Evolutionary conservation across 2,113 vertebrate species (phyloP), one percentile per base, ranked within the genome.

Genomic region (Microtus oregoni): DNA sequence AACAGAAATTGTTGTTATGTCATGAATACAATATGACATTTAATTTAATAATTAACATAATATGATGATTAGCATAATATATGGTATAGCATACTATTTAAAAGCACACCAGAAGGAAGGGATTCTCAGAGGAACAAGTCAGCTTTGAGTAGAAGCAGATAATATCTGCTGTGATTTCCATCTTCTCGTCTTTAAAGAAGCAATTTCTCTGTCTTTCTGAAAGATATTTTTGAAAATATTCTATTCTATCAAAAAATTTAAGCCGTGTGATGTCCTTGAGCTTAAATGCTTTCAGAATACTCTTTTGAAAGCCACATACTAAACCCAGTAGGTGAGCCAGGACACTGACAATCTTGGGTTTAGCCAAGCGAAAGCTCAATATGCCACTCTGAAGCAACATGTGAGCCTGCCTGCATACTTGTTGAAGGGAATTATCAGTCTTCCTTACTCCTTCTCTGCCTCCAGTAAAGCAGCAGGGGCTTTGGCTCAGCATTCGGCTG

Each of bases 1-100:
- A 98, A 94, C 44, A 96, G 63, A 98, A 94, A 94, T 96, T 86
- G 78, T 96, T 87, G 35, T 95, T 44, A 3, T 86, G 65, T 26
- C 91, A 90, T 77, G 72, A 79, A 88, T 94, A 90, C 14, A 26
- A 38, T 82, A 58, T 32, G 28, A 50, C 22, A 73, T 38, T 38
- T 73, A 47, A 77, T 77, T n/a, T 55, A 24, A 12, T 35, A 58
- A 58, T 22, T 73, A 10, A 22, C 19, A 22, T 38, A 22, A 22
- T 20, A 73, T 55, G 58, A 58, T 58, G 20, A 58, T 38, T 38
- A 22, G 4, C 70, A 22, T 38, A 22, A 38, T 20, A 73, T 55
- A 55, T 35, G 30, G 20, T 19, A 79, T 35, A 30, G 32, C 19
- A 32, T 22, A 13, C 52, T 58, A n/a, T 97, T 98, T 92, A 94